phyloP scores from a whole-genome alignment of 2,113 vertebrate genomes.

The Pseudorectes ferrugineus region DNA sequence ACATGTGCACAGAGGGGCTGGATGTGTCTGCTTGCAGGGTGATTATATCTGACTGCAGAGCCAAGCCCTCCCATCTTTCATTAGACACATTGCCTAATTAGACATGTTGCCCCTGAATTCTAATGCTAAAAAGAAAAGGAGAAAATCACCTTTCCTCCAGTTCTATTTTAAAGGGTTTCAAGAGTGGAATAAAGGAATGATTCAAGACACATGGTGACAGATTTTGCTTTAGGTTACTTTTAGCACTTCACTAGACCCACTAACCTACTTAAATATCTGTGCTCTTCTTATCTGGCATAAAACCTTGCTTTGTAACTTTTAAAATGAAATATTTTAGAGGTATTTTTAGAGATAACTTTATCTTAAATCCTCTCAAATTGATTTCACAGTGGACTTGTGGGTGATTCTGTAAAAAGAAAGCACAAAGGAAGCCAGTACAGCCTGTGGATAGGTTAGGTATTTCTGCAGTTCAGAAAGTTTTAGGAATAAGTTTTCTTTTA shows the following conservation, averaged over 20 bases:
- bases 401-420: not conserved
- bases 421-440: not conserved
- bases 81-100: not conserved
- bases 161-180: slow-evolving; percentile 12
- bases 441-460: not conserved
- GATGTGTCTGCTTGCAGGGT: not conserved
- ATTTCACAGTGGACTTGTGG: not conserved
- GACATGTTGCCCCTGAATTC: not conserved
- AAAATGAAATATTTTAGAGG: not conserved
- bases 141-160: not conserved
- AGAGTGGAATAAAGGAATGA: not conserved
- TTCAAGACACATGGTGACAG: slow-evolving; percentile 20
- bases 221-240: slow-evolving; percentile 48
- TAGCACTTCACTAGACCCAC: slow-evolving; percentile 16
- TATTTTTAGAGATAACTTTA: not conserved
- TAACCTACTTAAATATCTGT: slow-evolving; percentile 44
- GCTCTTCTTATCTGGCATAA: not conserved
- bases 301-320: not conserved
- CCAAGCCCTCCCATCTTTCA: not conserved
- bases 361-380: not conserved
- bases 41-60: not conserved
- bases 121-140: not conserved
- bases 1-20: not conserved
- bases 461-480: not conserved
- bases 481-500: not conserved